These are phyloP conservation scores for Ichneumon xanthorius DNA, from an alignment of 2,888 invertebrate genomes.

Conservation along the genomic window DNA sequence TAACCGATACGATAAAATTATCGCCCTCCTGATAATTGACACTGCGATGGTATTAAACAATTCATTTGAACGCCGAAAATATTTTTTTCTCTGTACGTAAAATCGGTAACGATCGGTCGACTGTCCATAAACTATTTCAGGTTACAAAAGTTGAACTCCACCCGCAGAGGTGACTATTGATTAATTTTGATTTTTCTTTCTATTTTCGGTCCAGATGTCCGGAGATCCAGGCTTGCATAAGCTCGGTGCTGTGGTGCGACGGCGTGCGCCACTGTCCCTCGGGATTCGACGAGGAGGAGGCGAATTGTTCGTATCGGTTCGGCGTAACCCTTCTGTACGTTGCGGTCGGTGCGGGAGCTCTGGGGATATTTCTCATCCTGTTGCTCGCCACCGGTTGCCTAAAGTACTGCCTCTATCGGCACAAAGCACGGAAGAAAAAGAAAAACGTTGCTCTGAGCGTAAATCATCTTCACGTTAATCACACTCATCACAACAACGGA, in stretches of 20 bases:
- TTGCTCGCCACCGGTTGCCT: slow-evolving; percentile 88
- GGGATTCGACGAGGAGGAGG: slow-evolving; percentile 92
- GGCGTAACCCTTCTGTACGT: slow-evolving; percentile 89
- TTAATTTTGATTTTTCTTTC: slow-evolving; percentile 40
- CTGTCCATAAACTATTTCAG: neutral
- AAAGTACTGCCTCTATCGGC: slow-evolving; percentile 85
- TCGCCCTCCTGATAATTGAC: neutral
- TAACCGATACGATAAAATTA: slow-evolving; percentile 21
- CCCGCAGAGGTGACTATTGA: slow-evolving; percentile 11
- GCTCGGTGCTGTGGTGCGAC: slow-evolving; percentile 92
- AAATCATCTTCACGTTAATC: slow-evolving; percentile 87
- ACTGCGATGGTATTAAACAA: neutral
- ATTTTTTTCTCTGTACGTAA: neutral
- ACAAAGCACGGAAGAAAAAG: slow-evolving; percentile 87
- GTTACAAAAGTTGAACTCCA: neutral
- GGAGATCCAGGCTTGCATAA: slow-evolving; percentile 93
- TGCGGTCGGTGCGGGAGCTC: slow-evolving; percentile 88
- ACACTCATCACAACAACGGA: slow-evolving; percentile 87
- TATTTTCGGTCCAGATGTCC: slow-evolving; percentile 88
- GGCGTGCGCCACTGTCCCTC: slow-evolving; percentile 92
- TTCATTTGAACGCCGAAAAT: neutral
- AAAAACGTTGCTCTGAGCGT: slow-evolving; percentile 86
- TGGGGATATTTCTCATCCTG: slow-evolving; percentile 87
- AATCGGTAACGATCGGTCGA: neutral
- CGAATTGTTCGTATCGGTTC: slow-evolving; percentile 90